phyloP scores from a whole-genome alignment of 2,113 vertebrate genomes.

The Platichthys flesus region DNA sequence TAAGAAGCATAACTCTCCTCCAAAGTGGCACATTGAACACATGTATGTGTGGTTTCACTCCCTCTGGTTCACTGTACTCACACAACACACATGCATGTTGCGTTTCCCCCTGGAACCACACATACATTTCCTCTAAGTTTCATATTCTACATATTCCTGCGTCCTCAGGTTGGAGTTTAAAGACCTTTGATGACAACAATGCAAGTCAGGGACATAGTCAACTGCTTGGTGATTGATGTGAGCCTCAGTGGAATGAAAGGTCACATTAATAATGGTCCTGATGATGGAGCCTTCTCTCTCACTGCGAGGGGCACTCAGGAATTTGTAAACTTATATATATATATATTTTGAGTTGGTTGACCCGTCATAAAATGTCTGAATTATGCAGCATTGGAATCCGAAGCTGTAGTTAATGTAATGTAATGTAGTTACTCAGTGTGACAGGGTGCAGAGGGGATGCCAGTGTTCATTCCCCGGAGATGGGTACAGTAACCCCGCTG shows the following conservation, averaged over 20 bases:
- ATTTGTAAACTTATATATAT: slow-evolving; percentile 4
- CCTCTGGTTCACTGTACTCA: no score
- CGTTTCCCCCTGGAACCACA: no score
- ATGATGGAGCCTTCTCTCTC: slow-evolving; percentile 43
- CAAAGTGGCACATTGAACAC: not conserved
- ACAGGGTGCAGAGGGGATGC: not conserved
- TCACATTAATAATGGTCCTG: slow-evolving; percentile 45
- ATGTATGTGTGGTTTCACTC: no score
- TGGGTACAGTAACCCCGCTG: not conserved
- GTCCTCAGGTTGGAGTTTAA: no score
- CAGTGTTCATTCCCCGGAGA: not conserved
- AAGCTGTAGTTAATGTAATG: not conserved
- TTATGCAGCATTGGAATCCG: not conserved
- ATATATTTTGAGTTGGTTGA: not conserved
- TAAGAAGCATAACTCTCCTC: not conserved
- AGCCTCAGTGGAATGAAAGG: slow-evolving; percentile 46
- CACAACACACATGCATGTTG: no score
- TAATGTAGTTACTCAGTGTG: not conserved
- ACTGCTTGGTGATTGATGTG: slow-evolving; percentile 37
- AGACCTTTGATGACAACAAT: not conserved
- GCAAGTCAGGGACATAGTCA: slow-evolving; percentile 9
- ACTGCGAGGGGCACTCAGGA: not conserved
- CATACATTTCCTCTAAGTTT: no score
- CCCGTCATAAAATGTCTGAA: not conserved
- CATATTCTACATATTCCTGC: not conserved